Evolutionary conservation across 2,888 invertebrate species (phyloP).

Genomic region (Belgica antarctica): DNA sequence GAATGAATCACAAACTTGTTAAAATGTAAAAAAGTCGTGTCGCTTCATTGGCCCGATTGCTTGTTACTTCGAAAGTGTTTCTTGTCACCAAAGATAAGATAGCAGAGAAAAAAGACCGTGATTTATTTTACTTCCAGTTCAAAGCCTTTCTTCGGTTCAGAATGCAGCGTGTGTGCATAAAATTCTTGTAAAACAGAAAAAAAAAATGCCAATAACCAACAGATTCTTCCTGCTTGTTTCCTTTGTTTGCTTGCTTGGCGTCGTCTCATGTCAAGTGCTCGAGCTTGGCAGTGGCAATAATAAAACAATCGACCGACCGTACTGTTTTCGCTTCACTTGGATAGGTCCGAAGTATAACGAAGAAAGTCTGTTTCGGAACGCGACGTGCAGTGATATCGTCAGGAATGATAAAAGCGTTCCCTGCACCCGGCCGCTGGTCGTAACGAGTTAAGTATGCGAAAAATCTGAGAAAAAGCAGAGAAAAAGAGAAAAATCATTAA

Average conservation of each 20-base stretch:
- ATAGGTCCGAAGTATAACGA: slow-evolving; percentile 64
- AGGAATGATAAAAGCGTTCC: slow-evolving; percentile 59
- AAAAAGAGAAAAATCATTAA: neutral
- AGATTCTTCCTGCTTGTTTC: neutral
- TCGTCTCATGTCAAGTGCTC: neutral
- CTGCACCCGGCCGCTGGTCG: slow-evolving; percentile 64
- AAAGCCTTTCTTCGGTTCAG: too few species aligned
- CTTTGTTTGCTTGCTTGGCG: too few species aligned
- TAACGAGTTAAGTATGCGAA: slow-evolving; percentile 58
- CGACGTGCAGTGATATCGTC: slow-evolving; percentile 60
- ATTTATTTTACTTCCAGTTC: too few species aligned
- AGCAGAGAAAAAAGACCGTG: too few species aligned
- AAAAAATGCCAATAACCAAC: neutral
- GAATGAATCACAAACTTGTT: too few species aligned
- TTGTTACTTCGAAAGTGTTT: too few species aligned
- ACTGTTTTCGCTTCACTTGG: slow-evolving; percentile 70
- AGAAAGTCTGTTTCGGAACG: slow-evolving; percentile 57
- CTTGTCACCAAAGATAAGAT: too few species aligned
- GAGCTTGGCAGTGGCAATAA: slow-evolving; percentile 1
- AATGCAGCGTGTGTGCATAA: too few species aligned
- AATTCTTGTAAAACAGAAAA: too few species aligned
- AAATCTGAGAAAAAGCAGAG: neutral
- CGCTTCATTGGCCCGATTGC: too few species aligned
- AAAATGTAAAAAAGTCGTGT: too few species aligned
- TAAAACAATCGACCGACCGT: slow-evolving; percentile 48